Evolutionary conservation across 30 jellyfish, hydroid and myxozoan genomes (phyloP), one percentile per base, ranked within the genome.

Genomic region (Cassiopea xamachana): DNA sequence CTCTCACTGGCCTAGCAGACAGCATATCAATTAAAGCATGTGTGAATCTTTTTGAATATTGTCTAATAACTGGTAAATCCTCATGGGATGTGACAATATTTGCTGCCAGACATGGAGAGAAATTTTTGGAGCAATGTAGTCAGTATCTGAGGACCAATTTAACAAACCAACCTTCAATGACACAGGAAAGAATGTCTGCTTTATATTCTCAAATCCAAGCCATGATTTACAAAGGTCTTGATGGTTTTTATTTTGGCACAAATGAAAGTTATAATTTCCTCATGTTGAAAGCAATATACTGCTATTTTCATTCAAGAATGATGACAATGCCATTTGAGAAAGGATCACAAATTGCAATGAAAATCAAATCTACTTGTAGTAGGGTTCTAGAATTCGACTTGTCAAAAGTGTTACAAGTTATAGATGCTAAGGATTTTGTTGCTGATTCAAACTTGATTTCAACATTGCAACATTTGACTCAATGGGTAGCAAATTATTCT

Each of bases 401-500:
- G 6, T 51, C 88, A 49, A 89, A 89, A 81, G 46, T 93, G 16
- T 39, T 72, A 12, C 93, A 86, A 48, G 81, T 85, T 50, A 83
- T 93, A 8, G 98, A 93, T 27, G 81, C 74, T n/a, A 88, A 88
- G 67, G 97, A 93, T 62, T 13, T 67, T 45, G 48, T 50, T 14
- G 13, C 77, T 17, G 70, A 64, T 51, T 67, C 91, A 2, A 46
- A 59, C 16, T 48, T 75, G 62, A 61, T 88, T 46, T 46, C 94
- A 18, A 45, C 90, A 43, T 60, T 73, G 75, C 94, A 90, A 48
- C 91, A 94, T 77, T 68, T 89, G 48, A 70, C 86, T 48, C 97
- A 93, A 51, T 93, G 98, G 98, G 80, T 89, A 3, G 88, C 93
- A 59, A 91, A 85, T 60, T 93, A 86, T 62, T 79, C 93, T 1